phyloP scores from a whole-genome alignment of 2,797 vertebrate genomes.

The Intellagama lesueurii region DNA sequence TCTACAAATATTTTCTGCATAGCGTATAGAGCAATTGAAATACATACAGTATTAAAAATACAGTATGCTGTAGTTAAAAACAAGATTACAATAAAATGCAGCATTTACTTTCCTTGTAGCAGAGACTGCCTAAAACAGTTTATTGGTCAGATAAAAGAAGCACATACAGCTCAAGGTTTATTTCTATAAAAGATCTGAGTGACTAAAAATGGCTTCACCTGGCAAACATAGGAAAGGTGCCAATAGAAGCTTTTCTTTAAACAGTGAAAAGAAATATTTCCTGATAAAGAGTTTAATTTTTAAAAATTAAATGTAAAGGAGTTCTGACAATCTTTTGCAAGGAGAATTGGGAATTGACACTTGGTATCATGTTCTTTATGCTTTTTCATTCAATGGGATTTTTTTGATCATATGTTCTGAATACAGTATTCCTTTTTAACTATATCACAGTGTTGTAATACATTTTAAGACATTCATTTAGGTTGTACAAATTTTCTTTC shows the following conservation, averaged over 20 bases:
- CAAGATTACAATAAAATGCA: not conserved
- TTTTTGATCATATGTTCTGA: not conserved
- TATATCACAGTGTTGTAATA: not conserved
- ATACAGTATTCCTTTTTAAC: fast-evolving
- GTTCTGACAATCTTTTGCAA: not conserved
- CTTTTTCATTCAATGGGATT: not conserved
- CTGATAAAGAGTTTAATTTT: not conserved
- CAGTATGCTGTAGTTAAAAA: not conserved
- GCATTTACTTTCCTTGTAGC: not conserved
- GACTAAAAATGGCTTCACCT: not conserved
- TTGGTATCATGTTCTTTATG: not conserved
- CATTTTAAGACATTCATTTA: not conserved
- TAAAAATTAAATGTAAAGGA: not conserved
- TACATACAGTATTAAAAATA: not conserved
- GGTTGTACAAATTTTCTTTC: not conserved
- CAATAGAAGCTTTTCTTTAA: slow-evolving; percentile 2
- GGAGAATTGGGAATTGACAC: not conserved
- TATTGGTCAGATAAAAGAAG: not conserved
- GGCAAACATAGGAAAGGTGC: not conserved
- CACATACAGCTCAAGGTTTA: not conserved
- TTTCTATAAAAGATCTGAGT: not conserved
- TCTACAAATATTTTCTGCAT: not conserved
- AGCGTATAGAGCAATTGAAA: not conserved
- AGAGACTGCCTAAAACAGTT: not conserved
- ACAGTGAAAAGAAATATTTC: not conserved